phyloP scores from a whole-genome alignment of 2,888 invertebrate species.

The Eulithis prunata region DNA sequence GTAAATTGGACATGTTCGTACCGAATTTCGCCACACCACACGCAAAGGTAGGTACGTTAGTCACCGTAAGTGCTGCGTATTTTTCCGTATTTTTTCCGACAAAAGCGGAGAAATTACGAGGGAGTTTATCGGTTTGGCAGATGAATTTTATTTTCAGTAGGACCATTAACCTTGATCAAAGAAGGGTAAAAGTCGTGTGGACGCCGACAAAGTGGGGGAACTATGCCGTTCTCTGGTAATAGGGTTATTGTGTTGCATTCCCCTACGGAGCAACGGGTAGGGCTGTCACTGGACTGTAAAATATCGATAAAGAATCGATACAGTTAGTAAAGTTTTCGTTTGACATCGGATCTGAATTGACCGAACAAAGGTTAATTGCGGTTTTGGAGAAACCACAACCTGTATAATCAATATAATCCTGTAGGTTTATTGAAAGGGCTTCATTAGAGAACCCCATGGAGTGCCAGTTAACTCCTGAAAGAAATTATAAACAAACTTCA shows the following conservation, averaged over 20 bases:
- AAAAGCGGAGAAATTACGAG: constrained; percentile 34
- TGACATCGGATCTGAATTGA: constrained; percentile 12
- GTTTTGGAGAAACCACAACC: too few species aligned
- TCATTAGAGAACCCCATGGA: too few species aligned
- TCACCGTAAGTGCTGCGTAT: constrained; percentile 26
- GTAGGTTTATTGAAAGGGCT: too few species aligned
- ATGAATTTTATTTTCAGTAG: constrained; percentile 52
- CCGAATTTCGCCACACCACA: constrained; percentile 5
- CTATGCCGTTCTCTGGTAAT: constrained; percentile 50
- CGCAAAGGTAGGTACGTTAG: constrained; percentile 16
- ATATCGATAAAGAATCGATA: constrained; percentile 27
- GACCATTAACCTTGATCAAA: constrained; percentile 60
- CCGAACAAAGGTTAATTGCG: too few species aligned
- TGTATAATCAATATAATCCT: too few species aligned
- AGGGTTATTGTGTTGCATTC: constrained; percentile 55
- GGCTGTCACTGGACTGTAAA: constrained; percentile 24
- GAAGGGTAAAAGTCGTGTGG: constrained; percentile 48
- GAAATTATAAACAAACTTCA: too few species aligned
- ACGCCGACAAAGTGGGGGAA: constrained; percentile 44
- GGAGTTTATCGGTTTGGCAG: constrained; percentile 47
- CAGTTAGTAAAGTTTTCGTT: constrained; percentile 6
- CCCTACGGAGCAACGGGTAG: constrained; percentile 28
- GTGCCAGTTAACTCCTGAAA: too few species aligned
- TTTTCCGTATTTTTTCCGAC: constrained; percentile 34
- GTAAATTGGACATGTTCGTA: constrained; percentile 9